phyloP scores from a whole-genome alignment of 2,888 invertebrate genomes.

The Tipula helvola region DNA sequence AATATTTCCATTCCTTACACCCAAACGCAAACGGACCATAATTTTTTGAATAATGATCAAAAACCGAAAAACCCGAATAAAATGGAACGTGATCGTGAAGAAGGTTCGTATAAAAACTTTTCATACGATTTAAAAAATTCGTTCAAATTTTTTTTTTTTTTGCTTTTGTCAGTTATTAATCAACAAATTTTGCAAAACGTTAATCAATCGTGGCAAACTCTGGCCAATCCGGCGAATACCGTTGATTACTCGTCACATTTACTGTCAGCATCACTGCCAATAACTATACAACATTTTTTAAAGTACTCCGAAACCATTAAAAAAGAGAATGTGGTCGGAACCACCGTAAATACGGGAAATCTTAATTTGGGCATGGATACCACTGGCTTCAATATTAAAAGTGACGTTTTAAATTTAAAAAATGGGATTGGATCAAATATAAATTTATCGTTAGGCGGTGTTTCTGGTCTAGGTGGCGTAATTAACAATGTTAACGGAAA shows the following conservation, averaged over 20 bases:
- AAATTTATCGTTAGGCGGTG: conserved; percentile 32
- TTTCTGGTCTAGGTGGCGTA: conserved; percentile 20
- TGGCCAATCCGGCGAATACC: conserved; percentile 36
- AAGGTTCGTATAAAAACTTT: conserved; percentile 25
- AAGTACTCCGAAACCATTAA: conserved; percentile 38
- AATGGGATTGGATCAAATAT: conserved; percentile 30
- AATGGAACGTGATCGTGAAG: conserved; percentile 37
- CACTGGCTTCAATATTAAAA: conserved; percentile 28
- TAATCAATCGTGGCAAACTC: conserved; percentile 36
- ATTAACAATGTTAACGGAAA: conserved; percentile 19
- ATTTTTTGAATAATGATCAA: conserved; percentile 36
- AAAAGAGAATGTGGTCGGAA: conserved; percentile 32
- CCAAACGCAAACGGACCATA: conserved; percentile 35
- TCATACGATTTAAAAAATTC: background rate
- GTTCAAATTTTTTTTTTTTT: conserved; percentile 12
- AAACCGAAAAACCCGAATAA: conserved; percentile 37
- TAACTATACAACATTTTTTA: conserved; percentile 37
- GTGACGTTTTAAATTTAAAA: conserved; percentile 30
- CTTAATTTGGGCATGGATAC: conserved; percentile 28
- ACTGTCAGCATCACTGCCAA: conserved; percentile 37
- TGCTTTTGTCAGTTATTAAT: conserved; percentile 28
- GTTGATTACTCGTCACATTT: conserved; percentile 37
- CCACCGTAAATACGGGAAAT: conserved; percentile 31
- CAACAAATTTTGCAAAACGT: conserved; percentile 37
- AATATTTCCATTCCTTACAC: conserved; percentile 37